These are phyloP conservation scores for Paraescarpia echinospica DNA, from an alignment of 1,140 invertebrate species.

Conservation along the genomic window DNA sequence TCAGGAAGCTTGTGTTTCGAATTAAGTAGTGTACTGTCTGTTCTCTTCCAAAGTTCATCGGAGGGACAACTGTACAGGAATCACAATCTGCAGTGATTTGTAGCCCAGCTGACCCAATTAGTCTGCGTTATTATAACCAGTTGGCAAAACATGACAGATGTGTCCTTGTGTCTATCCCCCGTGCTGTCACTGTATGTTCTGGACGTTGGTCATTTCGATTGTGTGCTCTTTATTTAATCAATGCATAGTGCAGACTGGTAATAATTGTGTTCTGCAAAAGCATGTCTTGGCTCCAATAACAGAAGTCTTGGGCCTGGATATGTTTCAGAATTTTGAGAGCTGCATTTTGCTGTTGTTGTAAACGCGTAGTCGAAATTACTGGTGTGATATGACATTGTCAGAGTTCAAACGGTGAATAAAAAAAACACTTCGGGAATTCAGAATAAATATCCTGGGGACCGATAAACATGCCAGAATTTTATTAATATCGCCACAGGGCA, in stretches of 20 bases:
- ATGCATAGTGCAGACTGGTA: background rate
- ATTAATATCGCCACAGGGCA: background rate
- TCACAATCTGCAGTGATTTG: background rate
- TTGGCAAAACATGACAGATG: background rate
- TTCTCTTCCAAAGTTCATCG: too few species aligned
- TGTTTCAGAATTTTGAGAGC: background rate
- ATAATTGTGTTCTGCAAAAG: background rate
- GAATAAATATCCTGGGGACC: too few species aligned
- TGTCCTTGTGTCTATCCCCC: background rate
- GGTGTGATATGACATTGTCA: background rate
- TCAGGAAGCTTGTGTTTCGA: too few species aligned
- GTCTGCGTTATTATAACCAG: background rate
- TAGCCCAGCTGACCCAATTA: background rate
- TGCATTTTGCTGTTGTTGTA: background rate
- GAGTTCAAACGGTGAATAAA: background rate
- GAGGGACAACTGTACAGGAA: background rate
- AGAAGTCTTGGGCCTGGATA: background rate
- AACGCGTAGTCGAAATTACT: background rate
- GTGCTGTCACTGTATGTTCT: background rate
- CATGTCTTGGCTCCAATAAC: background rate
- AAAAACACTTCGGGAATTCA: background rate
- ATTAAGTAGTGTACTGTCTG: too few species aligned
- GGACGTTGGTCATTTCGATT: too few species aligned
- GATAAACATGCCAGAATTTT: too few species aligned
- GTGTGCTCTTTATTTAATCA: background rate